phyloP scores from a whole-genome alignment of 2,113 vertebrate species.

The Alaudala cheleensis region DNA sequence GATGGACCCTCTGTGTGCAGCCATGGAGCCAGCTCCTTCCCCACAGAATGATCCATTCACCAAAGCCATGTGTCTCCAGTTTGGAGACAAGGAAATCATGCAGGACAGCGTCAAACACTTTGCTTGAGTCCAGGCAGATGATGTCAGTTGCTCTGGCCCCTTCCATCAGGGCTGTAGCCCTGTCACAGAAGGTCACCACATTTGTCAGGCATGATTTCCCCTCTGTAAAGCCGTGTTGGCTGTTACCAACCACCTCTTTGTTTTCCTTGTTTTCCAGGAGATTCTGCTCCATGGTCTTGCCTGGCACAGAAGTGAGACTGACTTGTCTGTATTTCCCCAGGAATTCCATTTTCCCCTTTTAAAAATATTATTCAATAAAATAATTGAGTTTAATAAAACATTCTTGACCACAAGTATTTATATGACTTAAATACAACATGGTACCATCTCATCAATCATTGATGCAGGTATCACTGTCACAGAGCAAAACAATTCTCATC shows the following conservation, averaged over 20 bases:
- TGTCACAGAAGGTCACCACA: background rate
- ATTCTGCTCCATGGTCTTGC: background rate
- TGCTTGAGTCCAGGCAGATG: background rate
- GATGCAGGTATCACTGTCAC: background rate
- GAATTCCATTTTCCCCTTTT: background rate
- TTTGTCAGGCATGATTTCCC: background rate
- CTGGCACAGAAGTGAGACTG: background rate
- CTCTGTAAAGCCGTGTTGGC: background rate
- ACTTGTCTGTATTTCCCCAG: background rate
- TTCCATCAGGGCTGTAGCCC: background rate
- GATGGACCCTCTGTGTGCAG: background rate
- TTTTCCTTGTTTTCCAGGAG: background rate
- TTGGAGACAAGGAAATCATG: background rate
- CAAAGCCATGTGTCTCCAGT: background rate
- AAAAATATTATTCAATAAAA: background rate
- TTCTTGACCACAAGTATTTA: background rate
- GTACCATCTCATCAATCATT: background rate
- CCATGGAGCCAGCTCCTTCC: accelerated
- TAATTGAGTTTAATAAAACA: background rate
- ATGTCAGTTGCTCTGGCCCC: background rate
- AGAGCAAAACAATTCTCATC: background rate
- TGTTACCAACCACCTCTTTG: background rate
- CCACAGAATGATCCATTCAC: background rate
- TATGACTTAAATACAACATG: background rate
- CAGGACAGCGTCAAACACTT: background rate